Evolutionary conservation across 1,140 invertebrate species (phyloP).

Genomic region (Atopsyche davidsoni): DNA sequence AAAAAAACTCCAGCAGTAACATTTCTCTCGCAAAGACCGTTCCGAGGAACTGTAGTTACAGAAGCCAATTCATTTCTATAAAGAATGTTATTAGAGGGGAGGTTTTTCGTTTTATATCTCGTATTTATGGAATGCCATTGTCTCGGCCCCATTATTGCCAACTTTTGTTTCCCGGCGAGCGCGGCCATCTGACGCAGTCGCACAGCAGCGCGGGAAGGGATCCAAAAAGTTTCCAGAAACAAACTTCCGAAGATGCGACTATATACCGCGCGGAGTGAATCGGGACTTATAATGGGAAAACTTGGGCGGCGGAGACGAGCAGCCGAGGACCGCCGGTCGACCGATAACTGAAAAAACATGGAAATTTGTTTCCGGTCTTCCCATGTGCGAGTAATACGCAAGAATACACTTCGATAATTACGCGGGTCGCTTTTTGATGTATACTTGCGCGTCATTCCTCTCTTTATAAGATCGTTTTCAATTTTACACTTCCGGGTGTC

Average conservation of each 20-base stretch:
- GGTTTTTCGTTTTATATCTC: constrained; percentile 4
- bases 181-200: background rate
- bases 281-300: constrained; percentile 22
- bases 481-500: too few relatives aligned
- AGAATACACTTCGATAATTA: too few relatives aligned
- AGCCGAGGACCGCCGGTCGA: constrained; percentile 5
- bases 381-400: too few relatives aligned
- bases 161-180: constrained; percentile 7
- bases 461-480: too few relatives aligned
- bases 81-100: constrained; percentile 11
- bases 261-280: constrained; percentile 11
- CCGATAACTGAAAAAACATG: constrained; percentile 23
- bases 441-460: too few relatives aligned
- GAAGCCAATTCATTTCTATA: constrained; percentile 8
- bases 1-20: too few relatives aligned
- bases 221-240: constrained; percentile 8
- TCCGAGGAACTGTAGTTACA: too few relatives aligned
- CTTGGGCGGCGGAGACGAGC: constrained; percentile 17
- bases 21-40: too few relatives aligned
- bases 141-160: constrained; percentile 3
- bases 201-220: constrained; percentile 4
- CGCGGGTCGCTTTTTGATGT: too few relatives aligned
- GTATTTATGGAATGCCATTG: constrained; percentile 5
- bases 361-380: constrained; percentile 15
- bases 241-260: constrained; percentile 9